Evolutionary conservation across 2,797 vertebrate genomes (phyloP).

Genomic region (Pterois miles): DNA sequence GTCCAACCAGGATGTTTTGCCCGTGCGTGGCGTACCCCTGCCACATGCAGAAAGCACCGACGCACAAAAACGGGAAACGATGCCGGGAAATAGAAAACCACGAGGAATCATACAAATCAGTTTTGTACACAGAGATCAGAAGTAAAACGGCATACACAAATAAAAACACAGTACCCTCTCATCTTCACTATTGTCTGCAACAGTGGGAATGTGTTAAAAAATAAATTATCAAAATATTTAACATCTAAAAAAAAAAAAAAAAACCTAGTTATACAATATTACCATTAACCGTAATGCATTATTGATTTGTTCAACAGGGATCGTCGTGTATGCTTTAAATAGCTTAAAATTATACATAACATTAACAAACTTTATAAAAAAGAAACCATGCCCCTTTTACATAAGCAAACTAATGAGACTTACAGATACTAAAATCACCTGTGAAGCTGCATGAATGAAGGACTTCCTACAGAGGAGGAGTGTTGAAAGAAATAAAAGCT

Average conservation of each 20-base stretch:
- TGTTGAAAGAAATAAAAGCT: constrained; percentile 1
- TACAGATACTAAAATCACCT: constrained; percentile 57
- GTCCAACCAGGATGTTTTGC: constrained; percentile 47
- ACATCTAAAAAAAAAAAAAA: constrained; percentile 72
- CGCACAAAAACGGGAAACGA: constrained; percentile 31
- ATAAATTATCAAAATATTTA: constrained; percentile 89
- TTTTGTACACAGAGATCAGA: constrained; percentile 78
- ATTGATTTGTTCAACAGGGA: constrained; percentile 78
- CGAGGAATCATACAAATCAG: constrained; percentile 64
- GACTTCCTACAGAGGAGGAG: constrained; percentile 32
- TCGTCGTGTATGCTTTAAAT: constrained; percentile 72
- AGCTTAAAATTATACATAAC: constrained; percentile 76
- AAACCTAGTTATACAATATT: constrained; percentile 62
- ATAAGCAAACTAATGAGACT: constrained; percentile 71
- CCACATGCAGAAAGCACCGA: constrained; percentile 54
- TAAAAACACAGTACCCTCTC: constrained; percentile 76
- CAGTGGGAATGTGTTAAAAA: constrained; percentile 79
- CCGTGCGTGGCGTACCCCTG: constrained; percentile 46
- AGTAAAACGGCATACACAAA: constrained; percentile 65
- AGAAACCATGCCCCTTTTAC: constrained; percentile 65
- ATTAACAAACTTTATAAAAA: constrained; percentile 55
- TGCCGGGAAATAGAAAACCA: constrained; percentile 31
- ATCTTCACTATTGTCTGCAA: constrained; percentile 71
- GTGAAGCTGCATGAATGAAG: constrained; percentile 43
- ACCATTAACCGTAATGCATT: constrained; percentile 71